A percentile compares a stretch with the other conserved stretches of the same genome.
These are phyloP conservation scores for Rhogogaster chlorosoma DNA, from an alignment of 2,888 invertebrate species.

Conservation along the genomic window DNA sequence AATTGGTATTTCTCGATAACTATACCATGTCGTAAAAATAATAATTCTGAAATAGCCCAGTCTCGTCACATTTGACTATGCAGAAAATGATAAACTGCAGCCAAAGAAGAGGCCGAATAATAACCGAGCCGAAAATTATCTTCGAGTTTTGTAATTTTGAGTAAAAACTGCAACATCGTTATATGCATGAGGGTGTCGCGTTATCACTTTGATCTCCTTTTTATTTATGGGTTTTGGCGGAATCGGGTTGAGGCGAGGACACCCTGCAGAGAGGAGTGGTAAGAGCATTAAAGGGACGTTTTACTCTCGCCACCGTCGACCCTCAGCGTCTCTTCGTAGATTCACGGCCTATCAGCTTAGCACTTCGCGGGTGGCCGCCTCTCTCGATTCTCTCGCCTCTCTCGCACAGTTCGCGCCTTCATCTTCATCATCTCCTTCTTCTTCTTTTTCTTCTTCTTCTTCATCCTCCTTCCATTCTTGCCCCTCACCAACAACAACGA, in stretches of 20 bases:
- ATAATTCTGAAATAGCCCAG: too few relatives aligned
- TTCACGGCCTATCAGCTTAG: slow-evolving; percentile 75
- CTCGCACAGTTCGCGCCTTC: slow-evolving; percentile 48
- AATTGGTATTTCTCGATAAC: background rate
- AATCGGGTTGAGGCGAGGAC: slow-evolving; percentile 53
- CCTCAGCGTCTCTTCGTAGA: slow-evolving; percentile 67
- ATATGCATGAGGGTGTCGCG: slow-evolving; percentile 54
- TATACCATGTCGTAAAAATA: background rate
- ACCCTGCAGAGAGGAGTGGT: slow-evolving; percentile 68
- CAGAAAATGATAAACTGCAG: too few relatives aligned
- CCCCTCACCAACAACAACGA: slow-evolving; percentile 37
- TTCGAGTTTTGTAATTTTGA: background rate
- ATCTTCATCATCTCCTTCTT: slow-evolving; percentile 6
- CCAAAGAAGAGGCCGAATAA: too few relatives aligned
- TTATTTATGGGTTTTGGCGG: slow-evolving; percentile 25
- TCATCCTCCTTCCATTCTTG: background rate
- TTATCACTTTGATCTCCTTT: slow-evolving; percentile 11
- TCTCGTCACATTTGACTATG: too few relatives aligned
- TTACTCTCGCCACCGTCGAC: slow-evolving; percentile 71
- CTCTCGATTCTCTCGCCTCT: slow-evolving; percentile 55
- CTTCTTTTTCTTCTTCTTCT: slow-evolving; percentile 27
- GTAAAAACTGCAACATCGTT: background rate
- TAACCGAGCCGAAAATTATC: too few relatives aligned
- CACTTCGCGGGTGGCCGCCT: slow-evolving; percentile 72
- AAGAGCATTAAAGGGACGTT: slow-evolving; percentile 77